Base-by-base conservation (phyloP, 2,113 vertebrate species). In the Tachysurus vachellii region DNA sequence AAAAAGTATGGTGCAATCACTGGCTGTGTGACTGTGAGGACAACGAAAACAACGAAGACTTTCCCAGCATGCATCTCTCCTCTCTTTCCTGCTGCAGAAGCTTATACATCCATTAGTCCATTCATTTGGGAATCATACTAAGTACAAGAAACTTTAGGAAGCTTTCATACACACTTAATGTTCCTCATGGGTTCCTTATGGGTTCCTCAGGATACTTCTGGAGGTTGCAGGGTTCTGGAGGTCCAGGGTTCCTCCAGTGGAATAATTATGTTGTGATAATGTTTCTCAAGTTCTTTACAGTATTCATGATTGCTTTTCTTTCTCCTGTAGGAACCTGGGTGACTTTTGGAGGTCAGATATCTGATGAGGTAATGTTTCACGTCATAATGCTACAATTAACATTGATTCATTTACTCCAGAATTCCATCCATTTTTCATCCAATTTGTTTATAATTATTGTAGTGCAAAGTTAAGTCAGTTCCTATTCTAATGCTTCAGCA, bases 291-390 rank as follows among this genome's bases (percentile, higher is more conserved):
- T 4, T 54, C 1, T 31, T 57, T 75, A n/a, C 28, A 31, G 70
- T 76, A 68, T 36, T 28, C 23, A 73, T 80, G 23, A 54, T 44
- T 75, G 12, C 64, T 23, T 68, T 81, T 85, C 57, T 88, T 89
- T 90, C 87, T 89, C 82, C 93, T 91, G 64, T 53, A 97, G 97
- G 97, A 86, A 97, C 97, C 0, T 97, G 97, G 97, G 97, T 97
- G 75, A 97, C 96, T 75, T 97, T 97, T 62, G 97, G 97, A 94
- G 95, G 97, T 62, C 97, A 97, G 57, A 95, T 97, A 92, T 96
- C 96, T 89, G 97, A 97, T 0, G 97, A 97, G 94, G 97, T 97
- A 91, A 94, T 11, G 26, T 13, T 81, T 42, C 36, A 57, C 2
- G 0, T 42, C 0, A 56, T 56, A 28, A 14, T 14, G 23, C 12